Base-by-base conservation (phyloP, 2,888 invertebrate species). In the Polietes domitor region DNA sequence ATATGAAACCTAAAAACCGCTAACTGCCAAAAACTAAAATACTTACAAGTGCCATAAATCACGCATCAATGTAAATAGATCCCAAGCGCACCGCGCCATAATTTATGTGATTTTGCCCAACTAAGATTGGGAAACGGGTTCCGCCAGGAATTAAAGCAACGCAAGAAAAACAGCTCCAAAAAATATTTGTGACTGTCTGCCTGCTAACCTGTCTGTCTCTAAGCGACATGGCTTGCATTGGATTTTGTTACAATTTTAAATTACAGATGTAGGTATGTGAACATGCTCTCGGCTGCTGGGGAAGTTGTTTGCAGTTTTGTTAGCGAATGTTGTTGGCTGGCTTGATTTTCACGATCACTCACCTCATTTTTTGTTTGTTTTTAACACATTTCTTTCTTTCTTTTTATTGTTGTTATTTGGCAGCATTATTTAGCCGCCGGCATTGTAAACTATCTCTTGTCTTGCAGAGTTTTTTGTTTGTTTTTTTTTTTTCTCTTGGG, bases 301-400 rank as follows among this genome's bases (percentile, higher is more conserved):
- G 37, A 32, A 63, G 63, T 12, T 65, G 32, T 65, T 37, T 65
- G 24, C 19, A 3, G 65, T 19, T 61, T 53, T 58, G 26, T 24
- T 32, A 9, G 65, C 41, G 65, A 65, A 65, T 65, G 65, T 32
- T 19, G 65, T n/a, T 28, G 5, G 41, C 21, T 73, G 21, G 12
- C 41, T 73, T 24, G 15, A 47, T 77, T 80, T 85, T 83, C 61
- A 75, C 80, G 77, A 77, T 85, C 77, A 80, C 77, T 85, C 77
- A 84, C 80, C 82, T 82, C 61, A 53, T 53, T 58, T 71, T 65
- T 78, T 65, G 41, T 72, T 72, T 50, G 37, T 47, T 61, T 58
- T 65, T 41, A 80, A 83, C 65, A 82, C 74, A 77, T 63, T 37
- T 80, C 63, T 61, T 15, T 68, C 32, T 15, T 32, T 71, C 53